Conservation (phyloP, 2,888 invertebrate species). For the Protophormia terraenovae region DNA sequence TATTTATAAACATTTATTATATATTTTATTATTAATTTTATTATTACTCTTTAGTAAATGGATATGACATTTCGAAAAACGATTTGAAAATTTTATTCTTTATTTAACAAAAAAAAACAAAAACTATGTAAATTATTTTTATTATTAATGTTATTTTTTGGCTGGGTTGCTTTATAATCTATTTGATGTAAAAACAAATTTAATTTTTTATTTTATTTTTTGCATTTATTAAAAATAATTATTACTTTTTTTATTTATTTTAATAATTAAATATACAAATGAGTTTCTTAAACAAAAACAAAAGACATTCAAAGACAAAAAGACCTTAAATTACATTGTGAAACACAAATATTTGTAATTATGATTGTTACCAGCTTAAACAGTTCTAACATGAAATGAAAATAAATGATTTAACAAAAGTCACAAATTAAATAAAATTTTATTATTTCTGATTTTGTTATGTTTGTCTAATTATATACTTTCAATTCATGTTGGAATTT, state of each 20-base stretch:
- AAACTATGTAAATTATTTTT: constrained; percentile 56
- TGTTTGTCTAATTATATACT: too few relatives aligned
- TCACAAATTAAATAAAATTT: too few relatives aligned
- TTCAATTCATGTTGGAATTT: too few relatives aligned
- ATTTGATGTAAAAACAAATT: constrained; percentile 45
- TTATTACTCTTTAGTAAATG: constrained; percentile 31
- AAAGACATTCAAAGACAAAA: constrained; percentile 47
- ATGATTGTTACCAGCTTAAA: too few relatives aligned
- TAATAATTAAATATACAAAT: constrained; percentile 48
- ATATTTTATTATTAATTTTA: constrained; percentile 11
- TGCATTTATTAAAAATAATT: constrained; percentile 66
- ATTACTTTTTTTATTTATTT: constrained; percentile 63
- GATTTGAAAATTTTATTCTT: constrained; percentile 33
- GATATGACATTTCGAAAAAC: constrained; percentile 51
- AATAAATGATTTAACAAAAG: too few relatives aligned
- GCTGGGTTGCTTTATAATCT: constrained; percentile 66
- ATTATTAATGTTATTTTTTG: constrained; percentile 45
- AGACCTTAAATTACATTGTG: not conserved
- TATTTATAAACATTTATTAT: constrained; percentile 1
- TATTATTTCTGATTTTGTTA: too few relatives aligned
- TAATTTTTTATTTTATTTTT: constrained; percentile 41
- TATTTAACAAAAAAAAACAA: constrained; percentile 42
- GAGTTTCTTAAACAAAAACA: constrained; percentile 37
- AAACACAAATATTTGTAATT: too few relatives aligned
- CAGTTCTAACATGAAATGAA: not conserved